Base-by-base conservation (phyloP, 1,140 invertebrate species). In the Leptinotarsa lineolata region DNA sequence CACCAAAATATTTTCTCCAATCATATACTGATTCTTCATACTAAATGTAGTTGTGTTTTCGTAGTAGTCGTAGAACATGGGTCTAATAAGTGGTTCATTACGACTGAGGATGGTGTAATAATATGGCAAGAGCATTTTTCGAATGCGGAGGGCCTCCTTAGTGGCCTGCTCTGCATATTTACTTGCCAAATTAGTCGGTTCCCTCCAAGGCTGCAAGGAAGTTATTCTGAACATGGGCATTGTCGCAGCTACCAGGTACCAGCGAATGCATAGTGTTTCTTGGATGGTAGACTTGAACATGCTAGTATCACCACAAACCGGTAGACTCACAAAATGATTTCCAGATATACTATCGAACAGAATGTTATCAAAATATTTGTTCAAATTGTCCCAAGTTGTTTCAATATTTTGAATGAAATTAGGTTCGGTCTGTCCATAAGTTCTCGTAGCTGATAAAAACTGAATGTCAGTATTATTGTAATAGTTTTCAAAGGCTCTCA, bases 41-140 rank as follows among this genome's bases (percentile, higher is more conserved):
- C 48, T 46, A 39, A 79, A 79, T 20, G 82, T 81, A 1, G 77
- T 61, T 6, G 77, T 76, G 67, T 83, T 78, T 15, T 78, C 45
- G 18, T 77, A 73, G 74, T 83, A 85, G 72, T 84, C 79, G 68
- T 81, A 85, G 76, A 83, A 84, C 82, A 85, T 83, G n/a, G 83
- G 82, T 59, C 82, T 76, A n/a, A 83, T 64, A 11, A 84, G 24
- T 20, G 81, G 81, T 68, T 78, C 77, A 3, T 73, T 72, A 13
- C 70, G 74, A 39, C 68, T 74, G n/a, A 85, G 48, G 20, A 82
- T 69, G 11, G 79, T 81, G 68, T 80, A 79, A 73, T 77, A 84
- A 72, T 83, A 83, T 11, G 80, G 80, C 48, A 79, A 15, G 4
- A 84, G 72, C 21, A 46, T 78, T 20, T 79, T 78, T 18, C 82